Evolutionary conservation across 2,797 vertebrate species (phyloP), one percentile per base, ranked within the genome.

Genomic region (Avahi laniger): DNA sequence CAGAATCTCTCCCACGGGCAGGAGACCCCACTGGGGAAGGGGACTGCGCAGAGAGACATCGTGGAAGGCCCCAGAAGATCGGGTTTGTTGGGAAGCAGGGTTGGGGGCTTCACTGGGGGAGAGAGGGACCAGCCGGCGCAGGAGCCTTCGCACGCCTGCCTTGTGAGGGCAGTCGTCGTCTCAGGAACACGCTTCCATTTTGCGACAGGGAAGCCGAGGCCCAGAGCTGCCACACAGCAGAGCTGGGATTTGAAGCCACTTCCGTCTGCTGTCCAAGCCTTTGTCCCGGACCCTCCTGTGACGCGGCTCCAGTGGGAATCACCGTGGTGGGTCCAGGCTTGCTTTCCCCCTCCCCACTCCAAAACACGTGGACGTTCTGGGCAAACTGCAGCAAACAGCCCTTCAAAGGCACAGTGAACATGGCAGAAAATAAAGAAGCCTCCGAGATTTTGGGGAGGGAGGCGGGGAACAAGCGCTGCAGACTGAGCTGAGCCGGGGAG

Each of bases 271-370:
- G 13, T 59, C 54, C 3, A 7, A 26, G 67, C 17, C 8, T 28
- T 4, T 4, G 35, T 14, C 10, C n/a, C 1, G 0, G 0, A 12
- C 35, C 0, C 0, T 6, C 0, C n/a, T 26, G 28, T 0, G 2
- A 2, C 0, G 5, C 38, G 22, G 26, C 48, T 35, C 8, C 67
- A 0, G 72, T 0, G 9, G 35, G 22, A 5, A 4, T 15, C 3
- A 0, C 33, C 1, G 33, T 1, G 48, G 24, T 52, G 46, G 75
- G 2, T 2, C 57, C n/a, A 2, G 46, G 26, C 17, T 48, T 2
- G 0, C 43, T 41, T 9, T 18, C 65, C 18, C 12, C 24, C 13
- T 26, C 41, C 43, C 24, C 7, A 1, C 17, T 30, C 30, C 35
- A 8, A 4, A n/a, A 43, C 38, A 14, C 12, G 15, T 5, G 33